Conservation (phyloP, 2,113 vertebrate species). For the Corythornis madagascariensis region DNA sequence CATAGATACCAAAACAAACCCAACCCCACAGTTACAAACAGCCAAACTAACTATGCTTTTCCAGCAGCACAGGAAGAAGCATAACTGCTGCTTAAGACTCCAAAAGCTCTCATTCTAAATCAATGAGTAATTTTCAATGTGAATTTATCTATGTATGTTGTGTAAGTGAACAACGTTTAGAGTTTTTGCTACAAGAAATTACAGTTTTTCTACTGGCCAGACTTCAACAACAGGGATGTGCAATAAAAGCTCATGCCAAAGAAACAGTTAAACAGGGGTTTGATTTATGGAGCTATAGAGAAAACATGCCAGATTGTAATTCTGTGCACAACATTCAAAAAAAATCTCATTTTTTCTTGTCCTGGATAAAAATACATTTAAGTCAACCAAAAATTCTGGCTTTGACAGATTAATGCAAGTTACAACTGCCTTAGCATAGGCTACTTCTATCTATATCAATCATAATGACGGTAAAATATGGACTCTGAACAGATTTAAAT, state of each 20-base stretch:
- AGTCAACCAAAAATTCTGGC: neutral
- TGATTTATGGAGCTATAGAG: neutral
- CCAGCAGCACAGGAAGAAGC: neutral
- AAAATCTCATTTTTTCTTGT: neutral
- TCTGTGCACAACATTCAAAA: neutral
- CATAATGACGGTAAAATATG: neutral
- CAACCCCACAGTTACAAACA: neutral
- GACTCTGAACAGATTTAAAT: neutral
- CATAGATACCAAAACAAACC: neutral
- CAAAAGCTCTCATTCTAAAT: neutral
- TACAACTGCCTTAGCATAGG: neutral
- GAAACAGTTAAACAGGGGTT: neutral
- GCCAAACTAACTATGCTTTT: neutral
- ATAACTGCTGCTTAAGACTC: neutral
- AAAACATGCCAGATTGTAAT: neutral
- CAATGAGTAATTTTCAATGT: neutral
- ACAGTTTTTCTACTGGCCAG: neutral
- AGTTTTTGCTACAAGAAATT: neutral
- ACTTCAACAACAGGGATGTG: neutral
- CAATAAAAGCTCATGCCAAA: neutral
- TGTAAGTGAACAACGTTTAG: neutral
- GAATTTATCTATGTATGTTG: neutral
- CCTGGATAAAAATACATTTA: neutral
- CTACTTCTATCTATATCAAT: neutral
- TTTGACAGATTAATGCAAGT: slow-evolving; percentile 30